Conservation (phyloP, 2,797 vertebrate genomes). For the Esox masquinongy region DNA sequence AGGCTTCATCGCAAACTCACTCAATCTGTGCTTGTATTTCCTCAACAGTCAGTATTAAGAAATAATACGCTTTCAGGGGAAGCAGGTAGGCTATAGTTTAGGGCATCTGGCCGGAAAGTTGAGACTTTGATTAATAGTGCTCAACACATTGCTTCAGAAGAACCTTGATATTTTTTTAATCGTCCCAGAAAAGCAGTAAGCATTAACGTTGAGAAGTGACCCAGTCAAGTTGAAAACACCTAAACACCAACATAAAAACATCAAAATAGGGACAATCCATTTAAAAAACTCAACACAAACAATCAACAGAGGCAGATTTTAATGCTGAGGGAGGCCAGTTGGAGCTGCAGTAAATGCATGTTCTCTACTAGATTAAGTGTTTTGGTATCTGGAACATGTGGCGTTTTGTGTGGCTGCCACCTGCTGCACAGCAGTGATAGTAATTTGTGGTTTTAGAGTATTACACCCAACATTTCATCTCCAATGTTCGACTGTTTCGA, state of each 20-base stretch:
- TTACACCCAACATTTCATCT: neutral
- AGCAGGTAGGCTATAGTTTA: too few species aligned
- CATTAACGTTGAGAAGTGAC: too few species aligned
- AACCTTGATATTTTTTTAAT: too few species aligned
- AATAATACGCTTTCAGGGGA: too few species aligned
- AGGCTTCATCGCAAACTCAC: too few species aligned
- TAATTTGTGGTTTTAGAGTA: neutral
- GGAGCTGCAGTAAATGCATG: conserved; percentile 33
- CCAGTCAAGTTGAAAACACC: neutral
- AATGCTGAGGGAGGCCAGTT: neutral
- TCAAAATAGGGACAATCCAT: neutral
- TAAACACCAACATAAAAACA: neutral
- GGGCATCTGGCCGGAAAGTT: too few species aligned
- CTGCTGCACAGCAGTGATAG: neutral
- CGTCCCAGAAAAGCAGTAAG: too few species aligned
- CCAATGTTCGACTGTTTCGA: neutral
- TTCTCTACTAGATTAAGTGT: conserved; percentile 46
- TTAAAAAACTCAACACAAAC: neutral
- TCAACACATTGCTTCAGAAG: too few species aligned
- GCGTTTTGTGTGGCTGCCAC: neutral
- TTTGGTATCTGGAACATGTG: conserved; percentile 16
- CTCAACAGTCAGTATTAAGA: too few species aligned
- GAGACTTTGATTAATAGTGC: too few species aligned
- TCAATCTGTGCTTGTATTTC: too few species aligned
- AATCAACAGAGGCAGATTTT: neutral